Evolutionary conservation across 2,888 invertebrate species (phyloP), one percentile per base, ranked within the genome.

Genomic region (Sesia apiformis): DNA sequence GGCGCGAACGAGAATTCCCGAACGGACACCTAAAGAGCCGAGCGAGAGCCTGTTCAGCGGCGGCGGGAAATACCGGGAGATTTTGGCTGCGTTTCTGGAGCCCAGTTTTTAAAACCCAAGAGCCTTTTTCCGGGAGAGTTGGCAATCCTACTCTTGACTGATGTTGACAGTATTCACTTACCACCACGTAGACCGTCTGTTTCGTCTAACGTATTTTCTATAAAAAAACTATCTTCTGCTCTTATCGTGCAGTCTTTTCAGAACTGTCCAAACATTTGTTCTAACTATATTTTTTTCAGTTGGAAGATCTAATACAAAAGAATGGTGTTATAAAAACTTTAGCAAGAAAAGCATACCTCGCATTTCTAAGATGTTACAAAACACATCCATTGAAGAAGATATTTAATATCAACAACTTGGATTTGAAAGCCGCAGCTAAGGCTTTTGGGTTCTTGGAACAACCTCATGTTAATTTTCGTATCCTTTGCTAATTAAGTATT

Each of bases 401-500:
- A 65, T 99, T 97, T 81, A 94, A 98, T 81, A 93, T 98, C 39
- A 93, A 94, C 63, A 95, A 94, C 0, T 81, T 99, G 68, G 97
- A 99, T 81, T 90, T 99, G 69, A 91, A 93, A 55, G 91, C 94
- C 69, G 96, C 97, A n/a, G 95, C 95, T 2, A 93, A 93, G 74
- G 97, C 97, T 0, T 99, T 99, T 90, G 99, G 99, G 6, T 98
- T 99, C 78, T 88, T 91, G 54, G 95, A 95, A 55, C 97, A 98
- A 54, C 99, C 99, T 0, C 95, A 95, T 60, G 95, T 98, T 41
- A 98, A 98, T 86, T 91, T 99, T 64, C 92, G 95, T 94, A 94
- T 88, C 86, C 87, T 87, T 87, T 23, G 23, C 23, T 23, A n/a
- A n/a, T n/a, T 23, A 23, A 23, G 23, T 23, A 23, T 84, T 70